Evolutionary conservation across 2,113 vertebrate species (phyloP).

Genomic region (Corvus moneduloides): DNA sequence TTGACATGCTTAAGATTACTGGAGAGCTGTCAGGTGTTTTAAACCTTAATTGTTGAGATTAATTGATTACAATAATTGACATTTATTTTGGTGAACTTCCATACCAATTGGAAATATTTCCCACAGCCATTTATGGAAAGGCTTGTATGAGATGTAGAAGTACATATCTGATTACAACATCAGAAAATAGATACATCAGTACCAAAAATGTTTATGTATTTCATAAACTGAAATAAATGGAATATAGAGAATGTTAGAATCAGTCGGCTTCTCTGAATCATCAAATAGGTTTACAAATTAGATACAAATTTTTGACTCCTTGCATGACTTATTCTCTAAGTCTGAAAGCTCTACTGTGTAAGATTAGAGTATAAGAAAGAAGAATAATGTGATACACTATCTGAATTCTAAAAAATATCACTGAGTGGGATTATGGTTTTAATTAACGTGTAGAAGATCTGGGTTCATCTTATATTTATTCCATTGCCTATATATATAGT

Average conservation of each 20-base stretch:
- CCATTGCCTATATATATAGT: not conserved
- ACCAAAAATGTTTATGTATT: not conserved
- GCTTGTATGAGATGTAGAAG: not conserved
- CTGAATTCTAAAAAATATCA: not conserved
- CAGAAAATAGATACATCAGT: not conserved
- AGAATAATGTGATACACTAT: not conserved
- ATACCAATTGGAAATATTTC: not conserved
- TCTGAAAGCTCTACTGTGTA: not conserved
- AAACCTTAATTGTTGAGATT: not conserved
- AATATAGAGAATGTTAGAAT: not conserved
- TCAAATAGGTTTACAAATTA: not conserved
- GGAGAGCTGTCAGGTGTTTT: not conserved
- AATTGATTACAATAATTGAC: not conserved
- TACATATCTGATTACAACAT: not conserved
- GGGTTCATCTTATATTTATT: not conserved
- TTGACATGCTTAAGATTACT: not conserved
- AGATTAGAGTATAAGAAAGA: not conserved
- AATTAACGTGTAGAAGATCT: not conserved
- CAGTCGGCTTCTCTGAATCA: not conserved
- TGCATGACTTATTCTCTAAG: not conserved
- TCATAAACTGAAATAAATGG: not conserved
- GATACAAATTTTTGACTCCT: not conserved
- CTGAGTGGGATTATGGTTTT: not conserved
- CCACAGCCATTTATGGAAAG: not conserved
- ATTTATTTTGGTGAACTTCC: not conserved